These are phyloP conservation scores for Ceriagrion tenellum DNA, from an alignment of 2,888 invertebrate genomes.

Conservation along the genomic window DNA sequence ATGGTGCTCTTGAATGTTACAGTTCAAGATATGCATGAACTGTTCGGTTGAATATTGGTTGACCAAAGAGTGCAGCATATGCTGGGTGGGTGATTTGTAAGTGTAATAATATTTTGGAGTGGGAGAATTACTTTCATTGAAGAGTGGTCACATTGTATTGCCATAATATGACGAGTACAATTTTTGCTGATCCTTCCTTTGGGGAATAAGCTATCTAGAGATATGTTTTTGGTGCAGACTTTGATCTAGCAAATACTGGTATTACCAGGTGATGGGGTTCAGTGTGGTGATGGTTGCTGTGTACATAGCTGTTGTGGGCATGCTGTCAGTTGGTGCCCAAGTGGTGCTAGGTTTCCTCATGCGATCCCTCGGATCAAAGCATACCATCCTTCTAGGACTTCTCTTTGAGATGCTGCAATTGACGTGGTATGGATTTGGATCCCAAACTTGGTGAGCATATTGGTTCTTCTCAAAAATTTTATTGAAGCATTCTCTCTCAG, in stretches of 20 bases:
- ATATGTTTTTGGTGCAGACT: not conserved
- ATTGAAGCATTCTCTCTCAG: slow-evolving; percentile 42
- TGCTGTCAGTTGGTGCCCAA: slow-evolving; percentile 97
- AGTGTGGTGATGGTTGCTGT: slow-evolving; percentile 96
- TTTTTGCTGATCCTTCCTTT: not conserved
- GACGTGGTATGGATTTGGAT: slow-evolving; percentile 98
- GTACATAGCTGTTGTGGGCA: slow-evolving; percentile 98
- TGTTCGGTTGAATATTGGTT: no score
- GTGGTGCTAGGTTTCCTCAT: slow-evolving; percentile 91
- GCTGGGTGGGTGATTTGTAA: no score
- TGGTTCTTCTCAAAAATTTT: slow-evolving; percentile 59
- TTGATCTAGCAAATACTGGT: slow-evolving; percentile 22
- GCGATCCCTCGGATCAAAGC: slow-evolving; percentile 94
- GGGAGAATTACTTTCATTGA: no score
- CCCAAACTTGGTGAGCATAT: slow-evolving; percentile 89
- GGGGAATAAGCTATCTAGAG: not conserved
- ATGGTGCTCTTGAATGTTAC: no score
- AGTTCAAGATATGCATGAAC: no score
- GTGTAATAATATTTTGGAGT: no score
- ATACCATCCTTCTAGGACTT: slow-evolving; percentile 98
- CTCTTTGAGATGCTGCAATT: slow-evolving; percentile 98
- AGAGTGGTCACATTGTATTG: not conserved
- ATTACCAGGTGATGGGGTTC: slow-evolving; percentile 91
- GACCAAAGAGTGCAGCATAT: no score
- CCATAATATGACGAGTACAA: not conserved